Base-by-base conservation (phyloP, 2,113 vertebrate species). In the Clarias gariepinus region DNA sequence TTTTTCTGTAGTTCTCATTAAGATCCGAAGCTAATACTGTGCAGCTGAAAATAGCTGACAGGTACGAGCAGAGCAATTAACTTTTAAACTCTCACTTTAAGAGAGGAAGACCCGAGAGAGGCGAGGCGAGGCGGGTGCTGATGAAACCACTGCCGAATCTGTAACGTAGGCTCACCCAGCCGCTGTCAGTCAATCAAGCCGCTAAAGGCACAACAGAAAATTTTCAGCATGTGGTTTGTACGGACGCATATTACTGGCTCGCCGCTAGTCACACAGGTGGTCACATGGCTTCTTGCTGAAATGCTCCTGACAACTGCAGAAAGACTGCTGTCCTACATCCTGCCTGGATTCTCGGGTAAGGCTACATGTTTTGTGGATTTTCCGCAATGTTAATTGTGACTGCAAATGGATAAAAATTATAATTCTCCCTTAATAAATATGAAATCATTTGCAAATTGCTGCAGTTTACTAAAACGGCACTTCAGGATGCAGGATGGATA, bases 21-120 rank as follows among this genome's bases (percentile, higher is more conserved):
- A 88, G 86, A 89, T 86, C 87, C 66, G 57, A 64, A n/a, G 85
- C 88, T 90, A 91, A 91, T 89, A 81, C 89, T 25, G 21, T 76
- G 73, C 86, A 47, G 89, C 90, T 90, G 89, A 87, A 91, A 92
- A 91, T 91, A 91, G 89, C 88, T 89, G 90, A 91, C 88, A 90
- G 90, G 88, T 92, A 91, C 86, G 88, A 85, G 88, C 87, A 82
- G 87, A 89, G 90, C 91, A 92, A 92, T 90, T 91, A 90, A 91
- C 90, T 90, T 92, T 89, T 88, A 89, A 91, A 91, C 90, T 89
- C 87, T 87, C 80, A 68, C 87, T 87, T 90, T 82, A 91, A 81
- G 81, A 87, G 86, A 83, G 69, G 61, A 85, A 88, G 78, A 77
- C 90, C 84, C 88, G n/a, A 77, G 86, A 89, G 89, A 90, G 86